Conservation (phyloP, 2,888 invertebrate species). For the Phragmatobia fuliginosa region DNA sequence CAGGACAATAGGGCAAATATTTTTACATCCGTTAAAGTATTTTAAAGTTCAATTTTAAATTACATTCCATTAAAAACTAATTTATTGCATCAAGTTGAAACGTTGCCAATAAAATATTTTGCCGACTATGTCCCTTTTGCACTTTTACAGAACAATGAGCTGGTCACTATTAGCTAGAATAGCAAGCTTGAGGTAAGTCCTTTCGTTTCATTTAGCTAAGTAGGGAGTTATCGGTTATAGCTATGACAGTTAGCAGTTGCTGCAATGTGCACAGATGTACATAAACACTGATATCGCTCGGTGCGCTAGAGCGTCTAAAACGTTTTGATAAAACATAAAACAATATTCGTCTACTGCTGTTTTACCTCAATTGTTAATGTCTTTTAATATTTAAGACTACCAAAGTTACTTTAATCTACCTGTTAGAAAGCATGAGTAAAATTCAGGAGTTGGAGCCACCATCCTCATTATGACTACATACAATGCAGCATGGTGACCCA, state of each 20-base stretch:
- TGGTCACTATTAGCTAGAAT: slow-evolving; percentile 20
- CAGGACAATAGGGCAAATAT: slow-evolving; percentile 24
- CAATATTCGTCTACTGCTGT: no score
- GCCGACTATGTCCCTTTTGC: slow-evolving; percentile 39
- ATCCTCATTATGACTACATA: no score
- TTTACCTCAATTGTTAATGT: no score
- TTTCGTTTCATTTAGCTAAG: slow-evolving; percentile 38
- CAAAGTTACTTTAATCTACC: no score
- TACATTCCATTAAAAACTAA: slow-evolving; percentile 20
- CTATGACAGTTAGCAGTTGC: slow-evolving; percentile 42
- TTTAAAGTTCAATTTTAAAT: slow-evolving; percentile 13
- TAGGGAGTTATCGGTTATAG: slow-evolving; percentile 34
- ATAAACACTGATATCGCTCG: slow-evolving; percentile 58
- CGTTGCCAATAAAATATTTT: slow-evolving; percentile 33
- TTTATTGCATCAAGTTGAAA: slow-evolving; percentile 15
- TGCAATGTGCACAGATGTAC: slow-evolving; percentile 64
- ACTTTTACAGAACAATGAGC: slow-evolving; percentile 34
- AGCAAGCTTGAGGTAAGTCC: slow-evolving; percentile 26
- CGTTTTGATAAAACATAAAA: slow-evolving; percentile 80
- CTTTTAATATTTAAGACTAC: no score
- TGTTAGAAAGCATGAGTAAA: no score
- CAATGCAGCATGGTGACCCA: no score
- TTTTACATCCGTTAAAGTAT: slow-evolving; percentile 20
- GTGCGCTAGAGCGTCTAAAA: slow-evolving; percentile 60
- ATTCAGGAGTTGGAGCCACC: no score